phyloP scores from a whole-genome alignment of 2,797 vertebrate genomes.

The Calcarius lapponicus region DNA sequence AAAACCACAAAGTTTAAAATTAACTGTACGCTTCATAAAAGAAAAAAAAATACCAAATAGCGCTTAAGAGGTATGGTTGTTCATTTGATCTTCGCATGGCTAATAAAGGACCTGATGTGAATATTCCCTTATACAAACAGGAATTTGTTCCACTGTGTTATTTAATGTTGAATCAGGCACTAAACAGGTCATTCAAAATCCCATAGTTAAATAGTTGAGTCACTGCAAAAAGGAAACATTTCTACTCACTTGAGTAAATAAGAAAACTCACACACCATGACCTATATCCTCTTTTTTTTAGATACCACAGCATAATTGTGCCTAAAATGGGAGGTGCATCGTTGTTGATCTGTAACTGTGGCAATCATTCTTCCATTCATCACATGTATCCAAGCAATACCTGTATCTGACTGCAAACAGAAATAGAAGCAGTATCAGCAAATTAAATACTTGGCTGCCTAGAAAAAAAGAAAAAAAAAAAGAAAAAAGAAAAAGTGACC shows the following conservation, averaged over 20 bases:
- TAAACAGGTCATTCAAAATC: neutral
- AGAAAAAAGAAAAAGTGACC: neutral
- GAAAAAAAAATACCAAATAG: neutral
- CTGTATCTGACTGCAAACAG: neutral
- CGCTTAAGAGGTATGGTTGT: neutral
- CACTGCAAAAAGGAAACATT: neutral
- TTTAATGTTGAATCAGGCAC: neutral
- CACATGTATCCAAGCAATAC: neutral
- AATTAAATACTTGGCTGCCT: neutral
- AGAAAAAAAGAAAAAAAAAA: neutral
- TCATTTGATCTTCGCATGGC: neutral
- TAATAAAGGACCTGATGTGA: neutral
- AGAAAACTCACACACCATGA: neutral
- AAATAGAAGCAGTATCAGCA: neutral
- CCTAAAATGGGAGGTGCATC: neutral
- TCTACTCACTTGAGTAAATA: neutral
- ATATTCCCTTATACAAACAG: neutral
- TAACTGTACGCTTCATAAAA: neutral
- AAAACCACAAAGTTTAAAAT: neutral
- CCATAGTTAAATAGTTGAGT: neutral
- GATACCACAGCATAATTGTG: neutral
- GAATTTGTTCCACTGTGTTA: neutral
- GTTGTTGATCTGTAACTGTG: neutral
- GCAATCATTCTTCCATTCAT: neutral
- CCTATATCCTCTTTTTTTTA: neutral